phyloP scores from a whole-genome alignment of 2,113 vertebrate genomes.

The rat (Rattus norvegicus) region GRCr8 NC_086020.1:9746001-9746500 shows the following conservation, averaged over 20 bases:
- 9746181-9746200: neutral
- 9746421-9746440: neutral
- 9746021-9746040: neutral
- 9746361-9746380: neutral
- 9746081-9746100: neutral
- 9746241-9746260: neutral
- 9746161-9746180: neutral
- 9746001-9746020: neutral
- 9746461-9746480: neutral
- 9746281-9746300: neutral
- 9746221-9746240: neutral
- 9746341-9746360: neutral
- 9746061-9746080: neutral
- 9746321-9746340: neutral
- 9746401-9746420: neutral
- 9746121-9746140: neutral
- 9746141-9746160: neutral
- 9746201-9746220: neutral
- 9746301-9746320: no score
- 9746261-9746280: neutral
- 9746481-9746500: neutral
- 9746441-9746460: neutral
- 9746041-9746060: neutral
- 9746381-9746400: constrained; percentile 31
- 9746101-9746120: neutral